Evolutionary conservation across 37 sponge, comb jelly and placozoan genomes (phyloP), one percentile per base, ranked within the genome.

Genomic region (Mnemiopsis leidyi): DNA sequence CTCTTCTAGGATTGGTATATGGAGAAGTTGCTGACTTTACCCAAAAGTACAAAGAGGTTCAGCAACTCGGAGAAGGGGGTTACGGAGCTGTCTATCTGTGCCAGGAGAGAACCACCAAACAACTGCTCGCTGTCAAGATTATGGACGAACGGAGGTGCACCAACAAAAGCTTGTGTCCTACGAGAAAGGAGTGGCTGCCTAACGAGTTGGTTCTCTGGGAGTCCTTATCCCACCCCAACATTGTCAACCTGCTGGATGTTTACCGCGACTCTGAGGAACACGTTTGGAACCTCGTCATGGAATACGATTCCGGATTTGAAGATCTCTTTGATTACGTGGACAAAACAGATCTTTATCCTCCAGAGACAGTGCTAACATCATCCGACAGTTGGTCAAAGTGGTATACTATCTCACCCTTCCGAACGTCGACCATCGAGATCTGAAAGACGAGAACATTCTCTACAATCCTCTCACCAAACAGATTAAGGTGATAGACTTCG

Each of bases 391-490:
- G 28, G 90, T 85, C 29, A 37, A 85, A 0, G 90, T 39, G 0
- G 90, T 85, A 7, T 37, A 39, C 30, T 85, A 85, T 61, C 48
- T 85, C 29, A 26, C 61, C 20, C 48, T 39, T n/a, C n/a, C 3
- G 24, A 26, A 26, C n/a, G 48, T 85, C 29, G 90, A 85, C 61
- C 90, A 85, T 37, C 33, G 90, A 25, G 90, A 85, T 39, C 40
- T 85, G 61, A 85, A 85, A 25, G 90, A 85, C 90, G 90, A 85
- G 90, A 85, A 85, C 90, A 85, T 48, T 85, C 90, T 85, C 90
- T 85, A 39, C 90, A 85, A 85, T 61, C 90, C 90, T 13, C 9
- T n/a, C 90, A 85, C 90, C 61, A 38, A 39, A 26, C 24, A 38
- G 61, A 85, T 85, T 61, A 85, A 85, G 39, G 38, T 85, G 36